Conservation (phyloP, 1,140 invertebrate species). For the Plutomurus gul region DNA sequence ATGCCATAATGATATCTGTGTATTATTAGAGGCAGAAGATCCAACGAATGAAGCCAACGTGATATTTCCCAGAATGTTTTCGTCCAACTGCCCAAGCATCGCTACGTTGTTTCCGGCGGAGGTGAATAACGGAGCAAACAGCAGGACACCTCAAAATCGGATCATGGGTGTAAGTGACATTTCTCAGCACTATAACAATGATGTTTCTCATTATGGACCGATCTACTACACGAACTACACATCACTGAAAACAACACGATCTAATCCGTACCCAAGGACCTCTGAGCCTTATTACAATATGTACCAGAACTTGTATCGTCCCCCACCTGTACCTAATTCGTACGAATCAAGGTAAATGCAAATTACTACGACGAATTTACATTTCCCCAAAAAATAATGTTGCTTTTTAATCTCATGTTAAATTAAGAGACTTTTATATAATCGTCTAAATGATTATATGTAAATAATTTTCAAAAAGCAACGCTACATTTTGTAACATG, state of each 20-base stretch:
- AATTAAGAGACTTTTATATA: too few species aligned
- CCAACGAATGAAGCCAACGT: background rate
- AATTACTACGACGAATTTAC: too few species aligned
- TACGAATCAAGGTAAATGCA: constrained; percentile 49
- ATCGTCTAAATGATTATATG: too few species aligned
- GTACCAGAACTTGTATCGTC: constrained; percentile 52
- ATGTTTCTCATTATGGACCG: constrained; percentile 62
- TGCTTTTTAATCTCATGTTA: too few species aligned
- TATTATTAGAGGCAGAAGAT: constrained; percentile 20
- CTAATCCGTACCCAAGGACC: constrained; percentile 28
- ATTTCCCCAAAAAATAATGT: too few species aligned
- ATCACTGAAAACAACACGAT: constrained; percentile 28
- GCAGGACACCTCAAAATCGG: background rate
- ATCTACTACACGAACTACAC: constrained; percentile 59
- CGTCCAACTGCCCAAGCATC: constrained; percentile 5
- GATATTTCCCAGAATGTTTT: constrained; percentile 40
- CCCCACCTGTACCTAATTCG: constrained; percentile 46
- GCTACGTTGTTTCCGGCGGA: constrained; percentile 30
- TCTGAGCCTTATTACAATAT: constrained; percentile 50
- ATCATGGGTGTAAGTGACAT: constrained; percentile 18
- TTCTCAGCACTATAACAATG: constrained; percentile 60
- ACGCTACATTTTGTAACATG: too few species aligned
- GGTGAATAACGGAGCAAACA: constrained; percentile 7
- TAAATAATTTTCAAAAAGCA: too few species aligned
- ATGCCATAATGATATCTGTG: too few species aligned